Evolutionary conservation across 2,888 invertebrate genomes (phyloP).

Genomic region (Spialia ferax): DNA sequence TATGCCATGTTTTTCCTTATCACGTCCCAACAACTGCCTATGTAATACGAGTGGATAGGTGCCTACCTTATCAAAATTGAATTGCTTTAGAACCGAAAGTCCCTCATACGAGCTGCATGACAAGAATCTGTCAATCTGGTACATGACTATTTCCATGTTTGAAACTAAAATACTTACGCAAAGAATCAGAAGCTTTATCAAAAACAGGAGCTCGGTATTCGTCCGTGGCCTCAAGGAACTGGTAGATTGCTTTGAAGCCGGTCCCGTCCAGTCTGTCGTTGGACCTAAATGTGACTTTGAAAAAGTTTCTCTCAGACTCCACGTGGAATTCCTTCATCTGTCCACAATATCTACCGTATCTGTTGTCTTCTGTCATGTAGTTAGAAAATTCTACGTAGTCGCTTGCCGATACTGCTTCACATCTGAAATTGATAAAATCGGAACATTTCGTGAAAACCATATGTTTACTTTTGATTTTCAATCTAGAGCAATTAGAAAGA

Average conservation of each 20-base stretch:
- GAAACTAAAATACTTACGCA: constrained; percentile 60
- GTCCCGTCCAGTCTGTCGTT: constrained; percentile 97
- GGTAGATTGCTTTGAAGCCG: constrained; percentile 97
- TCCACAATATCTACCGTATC: constrained; percentile 96
- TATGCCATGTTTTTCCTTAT: no score
- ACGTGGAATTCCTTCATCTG: constrained; percentile 93
- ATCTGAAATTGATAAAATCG: constrained; percentile 88
- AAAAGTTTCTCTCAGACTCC: constrained; percentile 96
- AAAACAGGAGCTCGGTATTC: constrained; percentile 76
- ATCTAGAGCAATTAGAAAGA: no score
- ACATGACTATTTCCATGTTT: neutral
- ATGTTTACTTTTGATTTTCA: no score
- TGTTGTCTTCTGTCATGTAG: constrained; percentile 95
- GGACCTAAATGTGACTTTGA: constrained; percentile 97
- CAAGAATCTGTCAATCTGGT: no score
- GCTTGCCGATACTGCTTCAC: constrained; percentile 95
- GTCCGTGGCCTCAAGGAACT: constrained; percentile 92
- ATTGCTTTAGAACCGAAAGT: no score
- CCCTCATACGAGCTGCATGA: no score
- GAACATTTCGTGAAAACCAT: no score
- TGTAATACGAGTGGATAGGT: no score
- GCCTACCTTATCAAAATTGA: no score
- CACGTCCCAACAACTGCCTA: no score
- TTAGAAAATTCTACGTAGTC: constrained; percentile 99
- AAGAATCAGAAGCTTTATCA: constrained; percentile 68